These are phyloP conservation scores for Alouatta palliata DNA, from an alignment of 2,113 vertebrate species.

Conservation along the genomic window DNA sequence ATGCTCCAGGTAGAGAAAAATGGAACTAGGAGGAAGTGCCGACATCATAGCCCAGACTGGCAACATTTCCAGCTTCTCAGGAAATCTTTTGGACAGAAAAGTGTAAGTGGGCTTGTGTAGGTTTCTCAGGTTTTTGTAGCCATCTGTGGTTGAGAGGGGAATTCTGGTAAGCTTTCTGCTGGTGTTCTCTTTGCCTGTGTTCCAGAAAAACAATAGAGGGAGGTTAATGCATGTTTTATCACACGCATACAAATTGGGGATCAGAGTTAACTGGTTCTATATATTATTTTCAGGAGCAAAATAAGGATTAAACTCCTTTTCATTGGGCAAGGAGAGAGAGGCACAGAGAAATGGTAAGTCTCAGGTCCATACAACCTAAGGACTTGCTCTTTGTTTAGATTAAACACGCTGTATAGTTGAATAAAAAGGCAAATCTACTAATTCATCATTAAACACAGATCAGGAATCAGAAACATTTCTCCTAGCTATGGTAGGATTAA, in stretches of 20 bases:
- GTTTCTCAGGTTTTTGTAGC: background rate
- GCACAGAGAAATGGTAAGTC: background rate
- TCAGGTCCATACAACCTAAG: background rate
- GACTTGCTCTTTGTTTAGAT: background rate
- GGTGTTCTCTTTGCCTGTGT: background rate
- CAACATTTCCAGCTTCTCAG: background rate
- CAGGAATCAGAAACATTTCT: constrained; percentile 26
- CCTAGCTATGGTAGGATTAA: background rate
- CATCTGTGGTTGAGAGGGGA: background rate
- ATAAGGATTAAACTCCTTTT: background rate
- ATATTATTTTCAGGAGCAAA: background rate
- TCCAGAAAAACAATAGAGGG: background rate
- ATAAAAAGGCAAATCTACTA: background rate
- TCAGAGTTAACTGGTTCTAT: background rate
- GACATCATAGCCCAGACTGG: background rate
- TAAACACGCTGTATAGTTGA: background rate
- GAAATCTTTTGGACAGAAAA: background rate
- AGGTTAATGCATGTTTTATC: background rate
- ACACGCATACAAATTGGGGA: background rate
- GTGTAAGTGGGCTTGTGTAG: background rate
- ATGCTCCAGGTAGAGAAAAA: background rate
- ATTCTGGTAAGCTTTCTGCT: background rate
- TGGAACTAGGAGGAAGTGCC: background rate
- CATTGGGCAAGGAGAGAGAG: background rate
- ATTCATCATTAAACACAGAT: constrained; percentile 25